A percentile compares a stretch with the other conserved stretches of the same genome.
These are phyloP conservation scores for Prenolepis imparis DNA, from an alignment of 2,888 invertebrate genomes.

Conservation along the genomic window DNA sequence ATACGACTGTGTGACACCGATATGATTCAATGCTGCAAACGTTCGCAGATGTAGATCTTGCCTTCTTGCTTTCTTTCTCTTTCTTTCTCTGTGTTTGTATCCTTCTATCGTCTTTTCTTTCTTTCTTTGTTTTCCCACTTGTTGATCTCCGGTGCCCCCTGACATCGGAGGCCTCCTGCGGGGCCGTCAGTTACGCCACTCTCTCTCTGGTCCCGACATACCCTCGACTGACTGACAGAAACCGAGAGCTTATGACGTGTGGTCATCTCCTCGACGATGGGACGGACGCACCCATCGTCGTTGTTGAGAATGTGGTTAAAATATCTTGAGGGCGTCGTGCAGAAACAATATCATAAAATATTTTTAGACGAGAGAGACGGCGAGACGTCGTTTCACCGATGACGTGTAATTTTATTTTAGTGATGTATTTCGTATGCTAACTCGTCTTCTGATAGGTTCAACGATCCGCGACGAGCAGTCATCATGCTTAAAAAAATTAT, in stretches of 20 bases:
- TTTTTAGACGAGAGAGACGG: conserved; percentile 25
- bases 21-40: not conserved
- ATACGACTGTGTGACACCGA: not conserved
- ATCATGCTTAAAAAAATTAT: not conserved
- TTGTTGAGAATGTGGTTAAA: conserved; percentile 18
- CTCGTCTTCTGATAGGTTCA: not conserved
- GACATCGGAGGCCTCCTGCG: conserved; percentile 34
- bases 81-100: not conserved
- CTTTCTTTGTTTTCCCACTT: conserved; percentile 34
- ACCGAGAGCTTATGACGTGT: conserved; percentile 36
- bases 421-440: not conserved
- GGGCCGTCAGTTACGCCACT: conserved; percentile 43
- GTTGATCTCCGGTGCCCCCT: conserved; percentile 37
- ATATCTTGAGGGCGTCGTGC: conserved; percentile 17
- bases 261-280: conserved; percentile 30
- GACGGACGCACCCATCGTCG: not conserved
- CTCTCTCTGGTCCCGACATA: not conserved
- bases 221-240: conserved; percentile 41
- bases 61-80: not conserved
- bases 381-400: not conserved
- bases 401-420: conserved; percentile 16
- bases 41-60: not conserved
- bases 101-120: conserved; percentile 22
- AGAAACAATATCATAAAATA: conserved; percentile 30
- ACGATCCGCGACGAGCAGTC: not conserved